Evolutionary conservation across 2,888 invertebrate genomes (phyloP), one percentile per base, ranked within the genome.

Genomic region (Cynaeus angustus): DNA sequence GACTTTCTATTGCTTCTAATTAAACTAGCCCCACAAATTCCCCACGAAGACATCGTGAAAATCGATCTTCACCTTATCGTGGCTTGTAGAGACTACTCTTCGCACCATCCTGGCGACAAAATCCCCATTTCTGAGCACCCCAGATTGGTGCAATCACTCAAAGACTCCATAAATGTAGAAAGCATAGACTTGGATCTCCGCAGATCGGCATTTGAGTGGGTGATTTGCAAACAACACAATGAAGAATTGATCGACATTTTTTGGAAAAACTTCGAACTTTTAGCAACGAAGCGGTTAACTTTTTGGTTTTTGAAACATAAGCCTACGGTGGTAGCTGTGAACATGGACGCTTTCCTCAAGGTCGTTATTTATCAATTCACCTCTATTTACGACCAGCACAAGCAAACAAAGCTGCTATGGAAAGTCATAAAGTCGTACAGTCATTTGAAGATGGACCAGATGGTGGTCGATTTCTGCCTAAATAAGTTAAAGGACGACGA

Each of bases 191-290:
- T 3, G 21, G 21, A 21, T 5, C 0, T 12, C 0, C 8, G 43
- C n/a, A 43, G 8, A 26, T 3, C 7, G 3, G 45, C 45, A 2
- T 7, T 58, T 3, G 45, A 45, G 26, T 26, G 21, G 14, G 5
- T 43, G 26, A 58, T 58, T 10, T 41, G 12, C 41, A 21, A 14
- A 12, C 16, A 43, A 26, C 8, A n/a, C 9, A 30, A 58, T 16
- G 9, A 58, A 6, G 58, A 58, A 12, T 13, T 58, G 30, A 9
- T 14, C 1, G 9, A 10, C 4, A 21, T 58, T 4, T 58, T 41
- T 28, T 58, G 58, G 58, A 7, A 43, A 1, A 58, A 58, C 10
- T 45, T 58, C 9, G 45, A 58, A 1, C 14, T 10, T 9, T 28
- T 58, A 7, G 58, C 28, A 3, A 45, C 13, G 5, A 28, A 28